A percentile compares a stretch with the other conserved stretches of the same genome.
phyloP scores from a whole-genome alignment of 2,888 invertebrate species.

The Fissipunctia ypsillon region DNA sequence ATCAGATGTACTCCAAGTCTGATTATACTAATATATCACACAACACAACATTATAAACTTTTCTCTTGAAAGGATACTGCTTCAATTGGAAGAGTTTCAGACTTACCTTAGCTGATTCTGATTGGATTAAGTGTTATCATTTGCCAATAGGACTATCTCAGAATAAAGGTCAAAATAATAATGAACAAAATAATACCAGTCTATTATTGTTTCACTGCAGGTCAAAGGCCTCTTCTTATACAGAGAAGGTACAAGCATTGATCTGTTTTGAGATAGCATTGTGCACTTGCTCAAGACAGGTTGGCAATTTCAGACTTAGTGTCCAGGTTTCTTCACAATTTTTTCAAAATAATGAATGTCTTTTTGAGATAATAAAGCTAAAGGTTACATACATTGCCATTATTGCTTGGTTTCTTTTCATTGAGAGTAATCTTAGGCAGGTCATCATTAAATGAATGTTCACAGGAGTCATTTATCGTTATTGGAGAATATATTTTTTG shows the following conservation, averaged over 20 bases:
- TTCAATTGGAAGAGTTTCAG: background rate
- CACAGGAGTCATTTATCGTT: constrained; percentile 79
- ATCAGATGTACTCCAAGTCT: background rate
- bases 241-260: background rate
- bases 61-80: background rate
- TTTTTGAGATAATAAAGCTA: background rate
- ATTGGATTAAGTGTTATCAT: background rate
- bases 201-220: background rate
- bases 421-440: constrained; percentile 64
- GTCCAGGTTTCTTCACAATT: background rate
- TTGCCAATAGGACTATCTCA: background rate
- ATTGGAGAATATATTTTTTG: constrained; percentile 80
- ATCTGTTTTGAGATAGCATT: too few species aligned
- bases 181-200: background rate
- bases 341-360: background rate
- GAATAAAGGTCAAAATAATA: background rate
- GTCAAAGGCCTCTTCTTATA: background rate
- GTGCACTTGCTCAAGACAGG: background rate
- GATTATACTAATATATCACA: background rate
- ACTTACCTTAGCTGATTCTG: background rate
- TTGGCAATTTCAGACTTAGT: background rate
- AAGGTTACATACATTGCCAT: constrained; percentile 80
- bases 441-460: constrained; percentile 68
- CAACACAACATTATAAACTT: background rate
- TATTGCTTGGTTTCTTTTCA: constrained; percentile 75